These are phyloP conservation scores for Amiota minor DNA, from an alignment of 2,888 invertebrate genomes.

Conservation along the genomic window DNA sequence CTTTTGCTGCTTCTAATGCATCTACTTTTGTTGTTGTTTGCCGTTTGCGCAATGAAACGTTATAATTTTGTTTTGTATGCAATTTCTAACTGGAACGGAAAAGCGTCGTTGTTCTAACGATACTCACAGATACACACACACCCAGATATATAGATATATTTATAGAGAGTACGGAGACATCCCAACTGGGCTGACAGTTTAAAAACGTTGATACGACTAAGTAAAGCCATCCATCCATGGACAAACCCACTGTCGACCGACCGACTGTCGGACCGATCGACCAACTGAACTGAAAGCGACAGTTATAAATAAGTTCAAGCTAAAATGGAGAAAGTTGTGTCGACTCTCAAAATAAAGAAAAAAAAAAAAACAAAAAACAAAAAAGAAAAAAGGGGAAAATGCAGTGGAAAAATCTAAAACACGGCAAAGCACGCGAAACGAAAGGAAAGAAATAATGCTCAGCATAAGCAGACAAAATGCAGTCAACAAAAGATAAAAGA, in stretches of 20 bases:
- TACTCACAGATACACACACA: neutral
- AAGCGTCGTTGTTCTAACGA: slow-evolving; percentile 12
- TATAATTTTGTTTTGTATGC: slow-evolving; percentile 26
- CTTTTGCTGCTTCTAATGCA: neutral
- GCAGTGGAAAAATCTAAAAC: neutral
- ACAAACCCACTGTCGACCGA: too few relatives aligned
- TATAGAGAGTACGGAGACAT: neutral
- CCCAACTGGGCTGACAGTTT: neutral
- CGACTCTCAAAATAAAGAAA: neutral
- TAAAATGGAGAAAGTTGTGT: slow-evolving; percentile 23
- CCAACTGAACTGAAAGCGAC: slow-evolving; percentile 20
- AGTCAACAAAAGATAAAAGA: slow-evolving; percentile 13
- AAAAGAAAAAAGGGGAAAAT: neutral
- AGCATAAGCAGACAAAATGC: slow-evolving; percentile 2
- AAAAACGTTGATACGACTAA: too few relatives aligned
- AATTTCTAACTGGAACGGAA: slow-evolving; percentile 27
- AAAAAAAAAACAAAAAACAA: neutral
- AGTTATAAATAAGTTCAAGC: slow-evolving; percentile 29
- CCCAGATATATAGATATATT: neutral
- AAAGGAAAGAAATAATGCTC: neutral
- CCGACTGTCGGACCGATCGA: neutral
- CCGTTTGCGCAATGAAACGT: slow-evolving; percentile 23
- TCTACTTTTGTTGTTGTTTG: slow-evolving; percentile 7
- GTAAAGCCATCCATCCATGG: too few relatives aligned
- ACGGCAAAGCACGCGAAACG: neutral